These are phyloP conservation scores for Rhinichthys osculus DNA, from an alignment of 2,797 vertebrate species.

Conservation along the genomic window DNA sequence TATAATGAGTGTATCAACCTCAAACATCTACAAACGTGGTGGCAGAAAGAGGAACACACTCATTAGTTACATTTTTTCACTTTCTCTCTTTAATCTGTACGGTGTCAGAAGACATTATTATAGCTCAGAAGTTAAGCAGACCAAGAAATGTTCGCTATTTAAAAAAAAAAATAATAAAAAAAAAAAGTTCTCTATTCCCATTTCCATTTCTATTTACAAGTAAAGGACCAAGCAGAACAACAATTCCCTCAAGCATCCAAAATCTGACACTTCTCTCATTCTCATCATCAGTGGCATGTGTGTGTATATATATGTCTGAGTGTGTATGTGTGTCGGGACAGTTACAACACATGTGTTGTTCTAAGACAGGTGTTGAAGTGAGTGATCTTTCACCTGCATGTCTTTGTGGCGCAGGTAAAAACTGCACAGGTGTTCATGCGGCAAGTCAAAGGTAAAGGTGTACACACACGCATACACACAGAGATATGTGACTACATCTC, in stretches of 20 bases:
- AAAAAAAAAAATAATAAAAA: not conserved
- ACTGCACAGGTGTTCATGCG: constrained; percentile 76
- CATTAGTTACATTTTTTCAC: not conserved
- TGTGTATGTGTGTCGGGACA: constrained; percentile 21
- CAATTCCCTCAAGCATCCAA: not conserved
- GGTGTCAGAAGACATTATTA: not conserved
- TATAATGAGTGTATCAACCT: constrained; percentile 17
- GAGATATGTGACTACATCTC: not conserved
- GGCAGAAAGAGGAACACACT: not conserved
- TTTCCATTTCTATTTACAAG: not conserved
- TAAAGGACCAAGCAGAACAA: constrained; percentile 1
- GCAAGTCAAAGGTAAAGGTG: constrained; percentile 38
- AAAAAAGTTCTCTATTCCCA: not conserved
- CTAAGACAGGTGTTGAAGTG: constrained; percentile 72
- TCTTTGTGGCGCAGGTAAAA: constrained; percentile 57
- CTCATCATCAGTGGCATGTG: not conserved
- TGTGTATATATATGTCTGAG: constrained; percentile 7
- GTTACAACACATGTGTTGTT: constrained; percentile 54
- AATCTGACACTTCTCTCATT: constrained; percentile 20
- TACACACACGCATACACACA: constrained; percentile 29
- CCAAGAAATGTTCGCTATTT: not conserved
- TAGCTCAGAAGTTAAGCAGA: not conserved
- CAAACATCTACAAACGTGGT: constrained; percentile 19
- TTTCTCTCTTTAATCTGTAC: constrained; percentile 1
- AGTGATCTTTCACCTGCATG: constrained; percentile 72